Evolutionary conservation across 2,113 vertebrate genomes (phyloP), one percentile per base, ranked within the genome.

Genomic region (Antigone vipio): DNA sequence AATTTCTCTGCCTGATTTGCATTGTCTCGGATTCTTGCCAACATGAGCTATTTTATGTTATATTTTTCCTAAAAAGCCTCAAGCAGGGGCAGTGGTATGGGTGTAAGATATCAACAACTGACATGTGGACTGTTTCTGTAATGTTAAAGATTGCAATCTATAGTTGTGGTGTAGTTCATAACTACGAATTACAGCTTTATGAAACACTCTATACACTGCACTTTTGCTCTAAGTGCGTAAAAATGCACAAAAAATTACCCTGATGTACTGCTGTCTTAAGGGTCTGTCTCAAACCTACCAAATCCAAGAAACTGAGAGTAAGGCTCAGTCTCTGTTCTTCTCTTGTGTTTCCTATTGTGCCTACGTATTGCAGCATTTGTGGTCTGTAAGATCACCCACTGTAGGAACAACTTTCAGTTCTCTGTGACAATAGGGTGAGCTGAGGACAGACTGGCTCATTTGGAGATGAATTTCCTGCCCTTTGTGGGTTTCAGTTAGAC

Each of bases 381-480:
- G 93, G 93, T 94, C 92, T 75, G 85, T 68, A 94, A 92, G 83
- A 95, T 97, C 95, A 84, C 75, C 94, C 96, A 91, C 71, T 92
- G 95, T 20, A 88, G 67, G 92, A 91, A 95, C 56, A 93, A 94
- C 88, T 96, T 96, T 89, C 92, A 97, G 94, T 95, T 95, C 85
- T 88, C 96, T 91, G 88, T 96, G 95, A 97, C 93, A 97, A 94
- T 85, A 97, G 96, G 96, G 95, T 97, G 86, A 97, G 93, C 47
- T 56, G 78, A 97, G 95, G 95, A 97, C 90, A 97, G 92, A 84
- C 90, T 96, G 97, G 95, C 95, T 87, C 67, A 53, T 93, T 89
- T 53, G 75, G 64, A 97, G 69, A 88, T 93, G 75, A 95, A 96
- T 97, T 97, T 97, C 94, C 96, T 97, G 91, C 89, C 79, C 91